Evolutionary conservation across 37 sponge, comb jelly and placozoan species (phyloP).

Genomic region (Diacarnus erythraeanus): DNA sequence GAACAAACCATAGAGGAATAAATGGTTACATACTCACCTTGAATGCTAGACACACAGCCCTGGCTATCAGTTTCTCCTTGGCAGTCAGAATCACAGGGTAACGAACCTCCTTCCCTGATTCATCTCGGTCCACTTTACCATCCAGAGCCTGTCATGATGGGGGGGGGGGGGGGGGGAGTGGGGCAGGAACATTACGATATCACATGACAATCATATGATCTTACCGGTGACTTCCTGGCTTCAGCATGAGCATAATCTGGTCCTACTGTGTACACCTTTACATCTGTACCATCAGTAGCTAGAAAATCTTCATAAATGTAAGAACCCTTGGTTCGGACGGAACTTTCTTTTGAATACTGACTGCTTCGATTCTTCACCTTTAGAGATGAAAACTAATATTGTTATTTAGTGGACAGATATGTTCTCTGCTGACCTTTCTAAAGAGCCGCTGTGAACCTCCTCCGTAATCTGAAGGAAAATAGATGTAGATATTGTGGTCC

Average conservation of each 20-base stretch:
- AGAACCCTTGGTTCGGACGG: conserved; percentile 74
- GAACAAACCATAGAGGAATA: not conserved
- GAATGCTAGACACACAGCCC: conserved; percentile 86
- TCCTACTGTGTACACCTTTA: conserved; percentile 95
- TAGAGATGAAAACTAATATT: not conserved
- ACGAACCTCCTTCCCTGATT: conserved; percentile 85
- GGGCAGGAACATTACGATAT: not conserved
- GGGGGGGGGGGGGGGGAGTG: not conserved
- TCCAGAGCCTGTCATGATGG: conserved; percentile 77
- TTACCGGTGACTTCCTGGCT: conserved; percentile 94
- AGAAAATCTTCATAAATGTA: conserved; percentile 96
- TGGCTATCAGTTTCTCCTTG: conserved; percentile 90
- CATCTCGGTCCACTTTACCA: conserved; percentile 95
- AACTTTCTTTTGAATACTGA: conserved; percentile 63
- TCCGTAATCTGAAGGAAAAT: conserved; percentile 92
- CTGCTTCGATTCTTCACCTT: conserved; percentile 84
- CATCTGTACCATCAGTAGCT: conserved; percentile 95
- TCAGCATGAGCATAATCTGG: conserved; percentile 97
- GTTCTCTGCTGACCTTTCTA: conserved; percentile 71
- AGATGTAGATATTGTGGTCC: conserved; percentile 92
- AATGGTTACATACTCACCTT: conserved; percentile 49
- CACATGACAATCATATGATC: conserved; percentile 28
- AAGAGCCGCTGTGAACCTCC: conserved; percentile 92
- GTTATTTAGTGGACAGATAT: not conserved
- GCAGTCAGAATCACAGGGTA: conserved; percentile 92